Evolutionary conservation across 2,113 vertebrate genomes (phyloP).

Genomic region (Egretta garzetta): DNA sequence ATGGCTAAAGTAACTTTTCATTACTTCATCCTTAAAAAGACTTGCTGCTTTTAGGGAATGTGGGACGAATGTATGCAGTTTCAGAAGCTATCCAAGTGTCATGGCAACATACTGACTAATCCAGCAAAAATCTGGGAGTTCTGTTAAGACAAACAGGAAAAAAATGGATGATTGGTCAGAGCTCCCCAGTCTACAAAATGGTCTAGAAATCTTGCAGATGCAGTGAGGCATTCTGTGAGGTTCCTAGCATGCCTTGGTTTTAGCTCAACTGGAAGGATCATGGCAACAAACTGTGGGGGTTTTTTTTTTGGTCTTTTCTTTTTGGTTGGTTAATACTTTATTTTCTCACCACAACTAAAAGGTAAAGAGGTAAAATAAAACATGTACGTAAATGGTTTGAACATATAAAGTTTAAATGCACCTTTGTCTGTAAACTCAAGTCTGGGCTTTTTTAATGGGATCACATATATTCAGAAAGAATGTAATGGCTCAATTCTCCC

Average conservation of each 20-base stretch:
- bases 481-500: not conserved
- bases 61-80: not conserved
- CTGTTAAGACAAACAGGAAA: not conserved
- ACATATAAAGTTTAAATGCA: not conserved
- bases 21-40: not conserved
- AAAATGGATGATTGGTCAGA: not conserved
- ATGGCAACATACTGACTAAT: not conserved
- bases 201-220: not conserved
- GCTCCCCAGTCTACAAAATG: not conserved
- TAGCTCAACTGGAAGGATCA: not conserved
- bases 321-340: not conserved
- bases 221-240: not conserved
- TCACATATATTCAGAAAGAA: not conserved
- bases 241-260: not conserved
- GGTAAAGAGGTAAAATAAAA: not conserved
- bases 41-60: not conserved
- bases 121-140: not conserved
- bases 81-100: not conserved
- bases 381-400: not conserved
- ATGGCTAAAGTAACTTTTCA: not conserved
- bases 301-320: not conserved
- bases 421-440: not conserved
- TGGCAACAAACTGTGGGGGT: fast-evolving
- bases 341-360: not conserved
- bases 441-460: not conserved